Evolutionary conservation across 2,888 invertebrate species (phyloP), one percentile per base, ranked within the genome.

Genomic region (Xanthia togata): DNA sequence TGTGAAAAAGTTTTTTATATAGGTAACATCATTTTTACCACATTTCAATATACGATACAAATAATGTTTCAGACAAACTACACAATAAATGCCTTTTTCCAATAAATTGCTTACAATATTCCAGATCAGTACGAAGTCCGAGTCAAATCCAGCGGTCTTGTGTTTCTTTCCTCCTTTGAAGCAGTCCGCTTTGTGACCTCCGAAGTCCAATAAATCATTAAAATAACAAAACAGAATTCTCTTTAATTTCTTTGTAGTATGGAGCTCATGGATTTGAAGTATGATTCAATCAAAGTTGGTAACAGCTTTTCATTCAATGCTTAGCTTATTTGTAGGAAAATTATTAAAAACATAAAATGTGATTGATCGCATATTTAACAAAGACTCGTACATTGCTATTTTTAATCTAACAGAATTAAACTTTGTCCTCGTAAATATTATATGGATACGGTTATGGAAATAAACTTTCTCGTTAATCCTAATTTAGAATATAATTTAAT

Each of bases 151-250:
- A 77, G 64, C 38, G 47, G 65, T 79, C 79, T 79, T 83, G 73
- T 87, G 80, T 89, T 85, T 87, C 87, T 88, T 87, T 85, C 41
- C 88, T 72, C 83, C 88, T 89, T 88, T 87, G 87, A 87, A 83
- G 82, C 84, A 88, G 78, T 83, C 81, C 81, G 78, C 89, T 92
- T 91, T 92, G 91, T 89, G 87, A 87, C 84, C 83, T 75, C 78
- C 71, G 87, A 90, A 90, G 88, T 88, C 89, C 81, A 88, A 91
- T 87, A 88, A 90, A 90, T 91, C 86, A 87, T 90, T 90, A 88
- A 87, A 87, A 84, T 80, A 89, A 89, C 84, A 86, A 87, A 88
- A 85, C n/a, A 81, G 71, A 83, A 80, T 87, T 87, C 69, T 70
- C 73, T 88, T 87, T 86, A 84, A 87, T 87, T 88, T 82, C 85